phyloP scores from a whole-genome alignment of 2,113 vertebrate species.

The Anoura caudifer region DNA sequence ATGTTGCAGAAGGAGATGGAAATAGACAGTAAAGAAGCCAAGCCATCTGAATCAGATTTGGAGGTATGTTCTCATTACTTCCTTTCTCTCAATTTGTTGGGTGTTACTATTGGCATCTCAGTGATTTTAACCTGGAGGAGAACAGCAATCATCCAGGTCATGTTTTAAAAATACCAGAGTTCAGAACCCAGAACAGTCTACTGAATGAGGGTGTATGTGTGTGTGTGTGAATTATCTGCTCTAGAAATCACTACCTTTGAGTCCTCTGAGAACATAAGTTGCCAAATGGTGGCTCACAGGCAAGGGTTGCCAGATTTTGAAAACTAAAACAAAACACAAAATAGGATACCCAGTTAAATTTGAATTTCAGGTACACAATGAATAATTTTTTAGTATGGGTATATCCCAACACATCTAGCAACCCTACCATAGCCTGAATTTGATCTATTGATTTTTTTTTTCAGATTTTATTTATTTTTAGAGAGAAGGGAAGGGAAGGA shows the following conservation, averaged over 20 bases:
- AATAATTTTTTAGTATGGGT: background rate
- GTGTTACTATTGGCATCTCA: background rate
- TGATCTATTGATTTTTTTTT: background rate
- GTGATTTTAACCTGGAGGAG: background rate
- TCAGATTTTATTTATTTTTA: no score
- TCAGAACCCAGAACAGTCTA: background rate
- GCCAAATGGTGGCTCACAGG: background rate
- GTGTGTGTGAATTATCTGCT: background rate
- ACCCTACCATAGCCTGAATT: background rate
- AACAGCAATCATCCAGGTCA: background rate
- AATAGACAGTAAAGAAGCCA: constrained; percentile 62
- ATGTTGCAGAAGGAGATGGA: constrained; percentile 84
- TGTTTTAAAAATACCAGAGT: background rate
- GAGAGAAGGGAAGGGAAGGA: no score
- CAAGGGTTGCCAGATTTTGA: background rate
- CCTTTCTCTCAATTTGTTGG: background rate
- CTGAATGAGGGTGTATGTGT: background rate
- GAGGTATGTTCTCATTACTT: constrained; percentile 78
- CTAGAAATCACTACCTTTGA: background rate
- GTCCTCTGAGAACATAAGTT: background rate
- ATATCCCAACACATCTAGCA: background rate
- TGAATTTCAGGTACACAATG: constrained; percentile 12
- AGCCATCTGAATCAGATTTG: constrained; percentile 83
- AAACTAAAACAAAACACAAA: background rate
- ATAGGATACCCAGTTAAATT: background rate